Evolutionary conservation across 2,888 invertebrate species (phyloP).

Genomic region (Lymantria monacha): DNA sequence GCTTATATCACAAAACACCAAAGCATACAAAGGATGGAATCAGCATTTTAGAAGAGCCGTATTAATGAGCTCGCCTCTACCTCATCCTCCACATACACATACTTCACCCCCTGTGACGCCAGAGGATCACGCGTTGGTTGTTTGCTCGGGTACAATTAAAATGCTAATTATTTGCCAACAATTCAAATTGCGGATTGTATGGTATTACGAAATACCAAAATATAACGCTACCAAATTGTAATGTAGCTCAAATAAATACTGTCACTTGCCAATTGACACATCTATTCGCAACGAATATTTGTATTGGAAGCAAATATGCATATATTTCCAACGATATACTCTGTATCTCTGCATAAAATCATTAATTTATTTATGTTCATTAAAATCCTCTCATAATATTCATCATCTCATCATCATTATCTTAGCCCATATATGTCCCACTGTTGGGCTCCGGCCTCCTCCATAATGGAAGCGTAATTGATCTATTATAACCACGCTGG

Average conservation of each 20-base stretch:
- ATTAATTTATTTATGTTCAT: no score
- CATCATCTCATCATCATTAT: no score
- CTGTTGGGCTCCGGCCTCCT: no score
- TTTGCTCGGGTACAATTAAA: slow-evolving; percentile 54
- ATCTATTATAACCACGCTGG: no score
- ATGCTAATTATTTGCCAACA: slow-evolving; percentile 69
- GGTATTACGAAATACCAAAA: slow-evolving; percentile 36
- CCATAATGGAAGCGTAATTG: no score
- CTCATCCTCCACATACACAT: slow-evolving; percentile 7
- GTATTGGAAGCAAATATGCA: no score
- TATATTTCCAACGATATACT: no score
- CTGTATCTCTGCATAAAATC: no score
- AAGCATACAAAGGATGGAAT: slow-evolving; percentile 37
- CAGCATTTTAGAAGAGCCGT: slow-evolving; percentile 37
- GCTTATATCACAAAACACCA: slow-evolving; percentile 32
- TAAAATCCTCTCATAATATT: no score
- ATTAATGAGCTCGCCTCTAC: slow-evolving; percentile 27
- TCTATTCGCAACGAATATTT: slow-evolving; percentile 17
- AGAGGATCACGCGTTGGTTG: slow-evolving; percentile 44
- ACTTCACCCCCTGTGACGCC: slow-evolving; percentile 13
- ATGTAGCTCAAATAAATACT: slow-evolving; percentile 19
- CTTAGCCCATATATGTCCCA: no score
- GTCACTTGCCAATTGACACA: slow-evolving; percentile 3
- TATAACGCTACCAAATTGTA: slow-evolving; percentile 24
- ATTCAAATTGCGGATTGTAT: slow-evolving; percentile 45